A percentile compares a stretch with the other conserved stretches of the same genome.
These are phyloP conservation scores for Cynopterus brachyotis DNA, from an alignment of 2,113 vertebrate genomes.

Conservation along the genomic window DNA sequence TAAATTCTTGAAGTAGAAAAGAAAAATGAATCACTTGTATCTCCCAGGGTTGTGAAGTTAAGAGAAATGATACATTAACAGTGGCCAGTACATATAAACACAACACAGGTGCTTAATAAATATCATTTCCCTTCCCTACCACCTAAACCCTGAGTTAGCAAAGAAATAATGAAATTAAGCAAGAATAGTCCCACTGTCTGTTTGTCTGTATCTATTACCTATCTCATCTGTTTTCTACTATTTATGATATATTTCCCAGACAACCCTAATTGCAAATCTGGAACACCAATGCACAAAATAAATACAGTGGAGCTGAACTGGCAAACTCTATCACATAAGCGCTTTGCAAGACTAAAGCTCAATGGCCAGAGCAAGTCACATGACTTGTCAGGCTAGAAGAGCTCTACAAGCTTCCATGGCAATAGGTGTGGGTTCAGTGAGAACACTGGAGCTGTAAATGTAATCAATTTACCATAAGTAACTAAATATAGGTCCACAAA, in stretches of 20 bases:
- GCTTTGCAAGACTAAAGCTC: background rate
- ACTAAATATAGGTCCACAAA: background rate
- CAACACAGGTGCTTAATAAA: background rate
- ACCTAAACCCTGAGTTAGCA: background rate
- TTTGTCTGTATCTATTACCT: background rate
- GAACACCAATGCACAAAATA: background rate
- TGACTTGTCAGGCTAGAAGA: background rate
- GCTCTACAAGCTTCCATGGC: background rate
- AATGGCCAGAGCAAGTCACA: background rate
- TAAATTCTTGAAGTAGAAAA: background rate
- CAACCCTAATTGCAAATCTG: background rate
- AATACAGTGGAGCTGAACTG: background rate
- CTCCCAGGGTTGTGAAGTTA: background rate
- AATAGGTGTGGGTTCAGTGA: background rate
- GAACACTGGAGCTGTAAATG: background rate
- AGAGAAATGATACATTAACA: background rate
- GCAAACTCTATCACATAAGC: background rate
- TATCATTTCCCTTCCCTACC: background rate
- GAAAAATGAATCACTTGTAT: background rate
- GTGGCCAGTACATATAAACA: background rate
- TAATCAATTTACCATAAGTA: background rate
- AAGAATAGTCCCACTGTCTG: background rate
- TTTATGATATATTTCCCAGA: background rate
- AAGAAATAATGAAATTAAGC: background rate
- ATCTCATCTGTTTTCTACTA: background rate